Evolutionary conservation across 1,140 invertebrate genomes (phyloP).

Genomic region (Zaprionus vittiger): DNA sequence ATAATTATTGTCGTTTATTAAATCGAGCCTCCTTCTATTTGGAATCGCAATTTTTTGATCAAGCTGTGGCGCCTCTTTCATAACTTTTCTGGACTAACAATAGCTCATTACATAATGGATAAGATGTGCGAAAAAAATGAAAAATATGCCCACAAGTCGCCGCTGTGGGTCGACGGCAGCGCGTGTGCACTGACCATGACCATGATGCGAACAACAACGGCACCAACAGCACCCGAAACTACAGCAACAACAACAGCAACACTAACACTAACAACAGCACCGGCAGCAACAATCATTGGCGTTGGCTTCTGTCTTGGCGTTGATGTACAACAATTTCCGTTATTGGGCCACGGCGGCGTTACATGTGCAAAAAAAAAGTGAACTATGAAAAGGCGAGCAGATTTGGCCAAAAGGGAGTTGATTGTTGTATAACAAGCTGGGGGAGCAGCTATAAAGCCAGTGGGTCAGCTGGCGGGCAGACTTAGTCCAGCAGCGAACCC

Average conservation of each 20-base stretch:
- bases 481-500: constrained; percentile 47
- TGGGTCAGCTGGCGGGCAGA: constrained; percentile 62
- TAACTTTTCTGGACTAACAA: constrained; percentile 68
- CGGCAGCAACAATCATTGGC: constrained; percentile 10
- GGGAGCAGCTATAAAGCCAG: constrained; percentile 47
- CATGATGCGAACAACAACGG: constrained; percentile 53
- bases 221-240: constrained; percentile 18
- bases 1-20: constrained; percentile 60
- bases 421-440: constrained; percentile 67
- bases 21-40: constrained; percentile 40
- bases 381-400: constrained; percentile 48
- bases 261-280: constrained; percentile 19
- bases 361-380: constrained; percentile 67
- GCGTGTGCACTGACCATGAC: constrained; percentile 83
- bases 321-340: constrained; percentile 80
- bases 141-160: constrained; percentile 60
- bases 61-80: constrained; percentile 58
- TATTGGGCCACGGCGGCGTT: constrained; percentile 66
- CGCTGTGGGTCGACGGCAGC: constrained; percentile 36
- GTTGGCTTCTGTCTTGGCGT: constrained; percentile 47
- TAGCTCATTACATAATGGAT: constrained; percentile 63
- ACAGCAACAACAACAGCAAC: constrained; percentile 13
- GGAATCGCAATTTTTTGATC: constrained; percentile 39
- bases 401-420: constrained; percentile 52
- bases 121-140: constrained; percentile 70